Conservation (phyloP, 2,113 vertebrate species). For the Siniperca knerii region DNA sequence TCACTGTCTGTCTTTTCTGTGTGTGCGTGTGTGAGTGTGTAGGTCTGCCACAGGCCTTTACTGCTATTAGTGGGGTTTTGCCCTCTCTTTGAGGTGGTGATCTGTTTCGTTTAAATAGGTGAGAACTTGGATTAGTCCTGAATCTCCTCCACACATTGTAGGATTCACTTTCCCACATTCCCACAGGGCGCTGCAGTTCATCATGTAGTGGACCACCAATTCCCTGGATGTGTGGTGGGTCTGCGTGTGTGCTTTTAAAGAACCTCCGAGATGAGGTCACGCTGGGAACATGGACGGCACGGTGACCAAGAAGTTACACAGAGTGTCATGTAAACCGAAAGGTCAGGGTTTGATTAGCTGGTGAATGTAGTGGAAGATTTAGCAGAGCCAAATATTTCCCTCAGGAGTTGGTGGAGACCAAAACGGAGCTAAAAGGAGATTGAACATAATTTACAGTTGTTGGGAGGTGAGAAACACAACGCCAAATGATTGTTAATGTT, state of each 20-base stretch:
- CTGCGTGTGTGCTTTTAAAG: slow-evolving; percentile 30
- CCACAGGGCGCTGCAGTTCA: slow-evolving; percentile 56
- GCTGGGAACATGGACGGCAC: slow-evolving; percentile 14
- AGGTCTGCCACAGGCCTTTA: slow-evolving; percentile 52
- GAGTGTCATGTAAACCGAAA: slow-evolving; percentile 29
- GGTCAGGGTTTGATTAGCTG: slow-evolving; percentile 35
- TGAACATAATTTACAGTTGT: neutral
- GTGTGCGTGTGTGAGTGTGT: slow-evolving; percentile 48
- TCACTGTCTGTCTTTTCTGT: slow-evolving; percentile 64
- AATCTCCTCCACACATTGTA: slow-evolving; percentile 47
- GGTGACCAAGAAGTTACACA: slow-evolving; percentile 32
- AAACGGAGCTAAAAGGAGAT: neutral
- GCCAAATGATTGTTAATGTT: neutral
- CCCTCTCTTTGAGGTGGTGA: slow-evolving; percentile 69
- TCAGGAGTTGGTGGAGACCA: slow-evolving; percentile 6
- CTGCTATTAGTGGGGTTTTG: slow-evolving; percentile 59
- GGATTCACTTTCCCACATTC: slow-evolving; percentile 54
- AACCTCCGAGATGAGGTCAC: slow-evolving; percentile 50
- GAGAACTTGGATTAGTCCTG: slow-evolving; percentile 68
- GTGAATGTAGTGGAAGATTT: neutral
- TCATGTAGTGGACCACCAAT: slow-evolving; percentile 62
- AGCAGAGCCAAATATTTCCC: neutral
- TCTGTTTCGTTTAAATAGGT: slow-evolving; percentile 76
- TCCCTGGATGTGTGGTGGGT: slow-evolving; percentile 42
- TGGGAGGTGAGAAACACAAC: neutral